phyloP scores from a whole-genome alignment of 2,113 vertebrate genomes.

The Vulpes ferrilata region DNA sequence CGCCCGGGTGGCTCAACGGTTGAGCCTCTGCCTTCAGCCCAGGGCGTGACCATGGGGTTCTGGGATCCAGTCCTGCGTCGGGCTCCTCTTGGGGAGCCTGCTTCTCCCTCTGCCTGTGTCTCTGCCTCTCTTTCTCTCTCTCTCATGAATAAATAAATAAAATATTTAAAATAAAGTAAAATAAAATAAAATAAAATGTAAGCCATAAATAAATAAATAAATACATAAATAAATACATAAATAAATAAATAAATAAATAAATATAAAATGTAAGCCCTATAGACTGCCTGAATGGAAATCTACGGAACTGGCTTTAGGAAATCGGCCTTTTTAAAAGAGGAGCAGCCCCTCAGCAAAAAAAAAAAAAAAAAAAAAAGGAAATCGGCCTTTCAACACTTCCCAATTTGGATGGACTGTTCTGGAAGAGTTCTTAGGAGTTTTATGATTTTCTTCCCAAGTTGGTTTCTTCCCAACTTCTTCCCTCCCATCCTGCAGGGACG shows the following conservation, averaged over 20 bases:
- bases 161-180: too few species aligned
- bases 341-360: too few species aligned
- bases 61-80: too few species aligned
- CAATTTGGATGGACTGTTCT: neutral
- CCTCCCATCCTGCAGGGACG: neutral
- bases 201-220: neutral
- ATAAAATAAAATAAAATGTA: neutral
- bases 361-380: neutral
- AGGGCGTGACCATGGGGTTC: too few species aligned
- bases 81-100: too few species aligned
- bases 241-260: too few species aligned
- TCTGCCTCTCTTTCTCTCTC: too few species aligned
- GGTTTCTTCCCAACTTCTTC: neutral
- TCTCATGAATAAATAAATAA: too few species aligned
- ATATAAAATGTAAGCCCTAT: neutral
- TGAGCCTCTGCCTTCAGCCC: too few species aligned
- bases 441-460: constrained; percentile 7
- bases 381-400: neutral
- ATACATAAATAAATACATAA: neutral
- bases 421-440: neutral
- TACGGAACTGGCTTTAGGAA: neutral
- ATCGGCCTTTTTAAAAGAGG: neutral
- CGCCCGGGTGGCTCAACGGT: too few species aligned
- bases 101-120: too few species aligned
- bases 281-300: neutral